Evolutionary conservation across 2,797 vertebrate genomes (phyloP), one percentile per base, ranked within the genome.

Genomic region (Takifugu ocellatus): DNA sequence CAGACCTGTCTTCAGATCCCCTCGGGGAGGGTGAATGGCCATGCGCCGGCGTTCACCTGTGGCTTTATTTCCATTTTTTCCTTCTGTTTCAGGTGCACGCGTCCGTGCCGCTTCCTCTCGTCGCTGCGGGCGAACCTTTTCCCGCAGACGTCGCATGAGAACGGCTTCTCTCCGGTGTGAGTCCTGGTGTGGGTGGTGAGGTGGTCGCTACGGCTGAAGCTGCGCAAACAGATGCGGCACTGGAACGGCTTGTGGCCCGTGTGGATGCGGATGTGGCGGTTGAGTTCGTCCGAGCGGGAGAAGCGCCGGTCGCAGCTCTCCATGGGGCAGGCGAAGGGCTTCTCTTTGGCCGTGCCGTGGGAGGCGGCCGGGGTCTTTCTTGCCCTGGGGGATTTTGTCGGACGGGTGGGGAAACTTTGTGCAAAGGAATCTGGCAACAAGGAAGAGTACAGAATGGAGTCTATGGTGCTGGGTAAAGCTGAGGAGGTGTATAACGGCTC

Each of bases 201-300:
- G 90, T 99, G 97, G 78, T 99, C 97, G 51, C 97, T 99, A 70
- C 97, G 95, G 89, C 96, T 99, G 88, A 98, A 99, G 75, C 94
- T 98, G 81, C 97, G 90, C 89, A 97, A 78, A 86, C 97, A 99
- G 88, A 99, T 97, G 88, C 96, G 94, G 87, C 97, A 99, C 89
- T 97, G 96, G 89, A 99, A 99, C 24, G 96, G 97, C 59, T 98
- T 98, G 92, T 99, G 96, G 59, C 97, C 97, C 0, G 97, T 98
- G 81, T 99, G 97, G 89, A 98, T 98, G 54, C 97, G 94, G 75
- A 98, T 94, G 92, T 98, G 97, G 67, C 96, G 83, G 86, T 97
- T 98, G 75, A 98, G 95, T 88, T 98, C 96, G n/a, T 99, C 97
- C 0, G 97, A 98, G 69, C 97, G 91, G 3, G 97, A 97, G 65